Percentiles rank a stretch among this genome's conserved stretches.
These are phyloP conservation scores for Entosphenus tridentatus DNA, from an alignment of 2,113 vertebrate species.

Conservation along the genomic window DNA sequence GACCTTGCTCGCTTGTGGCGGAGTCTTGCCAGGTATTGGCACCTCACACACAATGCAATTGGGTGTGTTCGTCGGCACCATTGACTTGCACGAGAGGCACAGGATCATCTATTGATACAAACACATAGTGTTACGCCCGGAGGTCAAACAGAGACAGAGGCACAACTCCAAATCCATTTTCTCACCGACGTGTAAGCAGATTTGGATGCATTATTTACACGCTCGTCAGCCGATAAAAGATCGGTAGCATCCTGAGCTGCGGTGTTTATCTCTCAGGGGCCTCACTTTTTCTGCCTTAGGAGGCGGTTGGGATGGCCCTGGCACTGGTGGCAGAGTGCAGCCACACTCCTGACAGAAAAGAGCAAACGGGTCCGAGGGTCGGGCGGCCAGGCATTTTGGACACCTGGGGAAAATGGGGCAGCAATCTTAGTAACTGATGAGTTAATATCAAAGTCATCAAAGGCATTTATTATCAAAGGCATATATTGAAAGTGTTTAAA, in stretches of 20 bases:
- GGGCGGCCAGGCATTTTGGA: slow-evolving; percentile 26
- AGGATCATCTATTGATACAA: slow-evolving; percentile 26
- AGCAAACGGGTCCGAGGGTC: slow-evolving; percentile 43
- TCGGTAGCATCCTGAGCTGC: too few relatives aligned
- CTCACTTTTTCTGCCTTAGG: slow-evolving; percentile 43
- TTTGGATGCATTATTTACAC: too few relatives aligned
- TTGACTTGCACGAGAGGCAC: slow-evolving; percentile 35
- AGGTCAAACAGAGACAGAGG: background rate
- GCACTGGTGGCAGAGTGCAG: slow-evolving; percentile 25
- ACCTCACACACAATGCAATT: slow-evolving; percentile 58
- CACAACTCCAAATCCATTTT: background rate
- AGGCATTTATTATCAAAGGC: too few relatives aligned
- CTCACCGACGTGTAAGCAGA: background rate
- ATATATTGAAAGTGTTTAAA: too few relatives aligned
- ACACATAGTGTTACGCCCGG: background rate
- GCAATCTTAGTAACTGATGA: too few relatives aligned
- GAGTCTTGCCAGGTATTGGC: slow-evolving; percentile 27
- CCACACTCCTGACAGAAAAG: slow-evolving; percentile 65
- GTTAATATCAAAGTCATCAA: too few relatives aligned
- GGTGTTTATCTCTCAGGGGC: too few relatives aligned
- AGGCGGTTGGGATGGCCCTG: slow-evolving; percentile 24
- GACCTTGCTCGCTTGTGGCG: slow-evolving; percentile 18
- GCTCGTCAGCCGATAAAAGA: too few relatives aligned
- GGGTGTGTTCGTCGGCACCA: slow-evolving; percentile 39
- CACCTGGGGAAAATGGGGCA: slow-evolving; percentile 25